Evolutionary conservation across 64 coral and sea anemone species (phyloP).

Genomic region (Porites australiensis): DNA sequence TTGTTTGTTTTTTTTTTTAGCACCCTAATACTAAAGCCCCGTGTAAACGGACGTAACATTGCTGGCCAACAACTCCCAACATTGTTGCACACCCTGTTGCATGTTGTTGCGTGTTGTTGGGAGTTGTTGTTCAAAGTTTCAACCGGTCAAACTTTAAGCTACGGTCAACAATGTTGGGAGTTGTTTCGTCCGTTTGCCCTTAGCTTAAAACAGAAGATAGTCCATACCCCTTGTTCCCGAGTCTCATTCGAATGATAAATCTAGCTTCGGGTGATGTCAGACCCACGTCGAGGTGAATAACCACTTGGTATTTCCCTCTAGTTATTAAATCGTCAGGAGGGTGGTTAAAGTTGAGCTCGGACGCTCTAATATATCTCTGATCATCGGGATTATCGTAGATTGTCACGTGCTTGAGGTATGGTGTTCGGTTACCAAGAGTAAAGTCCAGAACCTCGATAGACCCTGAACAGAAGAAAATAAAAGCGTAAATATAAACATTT

Average conservation of each 20-base stretch:
- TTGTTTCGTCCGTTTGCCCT: no score
- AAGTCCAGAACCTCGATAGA: constrained; percentile 71
- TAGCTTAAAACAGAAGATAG: neutral
- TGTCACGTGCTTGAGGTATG: constrained; percentile 68
- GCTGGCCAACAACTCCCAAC: no score
- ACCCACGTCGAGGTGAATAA: constrained; percentile 75
- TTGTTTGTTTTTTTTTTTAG: no score
- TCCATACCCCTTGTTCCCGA: constrained; percentile 76
- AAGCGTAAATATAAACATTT: neutral
- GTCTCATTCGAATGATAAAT: constrained; percentile 76
- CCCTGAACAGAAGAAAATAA: constrained; percentile 13
- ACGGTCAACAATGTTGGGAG: no score
- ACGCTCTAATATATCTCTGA: constrained; percentile 55
- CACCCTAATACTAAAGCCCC: no score
- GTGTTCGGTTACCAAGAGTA: constrained; percentile 75
- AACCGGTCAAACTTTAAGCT: no score
- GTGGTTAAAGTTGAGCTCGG: constrained; percentile 63
- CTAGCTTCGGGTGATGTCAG: constrained; percentile 76
- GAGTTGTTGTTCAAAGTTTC: no score
- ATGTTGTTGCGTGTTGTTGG: no score
- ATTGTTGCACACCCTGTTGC: no score
- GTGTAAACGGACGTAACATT: no score
- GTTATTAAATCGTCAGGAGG: constrained; percentile 71
- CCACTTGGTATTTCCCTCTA: constrained; percentile 58
- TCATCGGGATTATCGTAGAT: constrained; percentile 67